Evolutionary conservation across 2,888 invertebrate species (phyloP).

Genomic region (Dugesia japonica): DNA sequence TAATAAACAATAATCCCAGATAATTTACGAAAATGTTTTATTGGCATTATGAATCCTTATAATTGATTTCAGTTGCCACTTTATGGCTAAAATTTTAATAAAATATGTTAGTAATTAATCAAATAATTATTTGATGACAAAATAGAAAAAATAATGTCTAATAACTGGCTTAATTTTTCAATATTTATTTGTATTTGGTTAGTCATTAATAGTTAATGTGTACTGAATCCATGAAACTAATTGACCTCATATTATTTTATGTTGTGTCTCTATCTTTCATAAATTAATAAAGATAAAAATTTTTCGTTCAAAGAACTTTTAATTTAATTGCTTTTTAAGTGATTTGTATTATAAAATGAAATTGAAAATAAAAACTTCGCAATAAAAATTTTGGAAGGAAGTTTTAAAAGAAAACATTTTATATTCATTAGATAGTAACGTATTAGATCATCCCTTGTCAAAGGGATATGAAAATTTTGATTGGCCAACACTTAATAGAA

Average conservation of each 20-base stretch:
- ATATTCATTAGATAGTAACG: too few relatives aligned
- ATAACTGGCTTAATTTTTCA: neutral
- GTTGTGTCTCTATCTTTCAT: neutral
- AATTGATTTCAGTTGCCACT: neutral
- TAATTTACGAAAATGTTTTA: too few relatives aligned
- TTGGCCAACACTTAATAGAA: too few relatives aligned
- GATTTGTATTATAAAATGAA: too few relatives aligned
- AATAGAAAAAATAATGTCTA: neutral
- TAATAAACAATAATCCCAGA: neutral
- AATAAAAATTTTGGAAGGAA: too few relatives aligned
- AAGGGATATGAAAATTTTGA: too few relatives aligned
- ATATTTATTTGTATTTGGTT: slow-evolving; percentile 8
- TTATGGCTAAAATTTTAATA: neutral
- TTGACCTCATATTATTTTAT: neutral
- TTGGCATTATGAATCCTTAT: neutral
- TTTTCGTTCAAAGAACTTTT: too few relatives aligned
- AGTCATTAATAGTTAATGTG: neutral
- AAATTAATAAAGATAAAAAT: neutral
- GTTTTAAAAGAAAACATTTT: too few relatives aligned
- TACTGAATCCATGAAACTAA: neutral
- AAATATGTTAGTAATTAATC: neutral
- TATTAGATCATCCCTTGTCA: too few relatives aligned
- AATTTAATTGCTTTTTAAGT: too few relatives aligned
- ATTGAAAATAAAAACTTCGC: too few relatives aligned
- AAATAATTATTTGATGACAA: slow-evolving; percentile 14